A percentile compares a stretch with the other conserved stretches of the same genome.
These are phyloP conservation scores for Neodontobutis hainanensis DNA, from an alignment of 2,113 vertebrate genomes.

Conservation along the genomic window DNA sequence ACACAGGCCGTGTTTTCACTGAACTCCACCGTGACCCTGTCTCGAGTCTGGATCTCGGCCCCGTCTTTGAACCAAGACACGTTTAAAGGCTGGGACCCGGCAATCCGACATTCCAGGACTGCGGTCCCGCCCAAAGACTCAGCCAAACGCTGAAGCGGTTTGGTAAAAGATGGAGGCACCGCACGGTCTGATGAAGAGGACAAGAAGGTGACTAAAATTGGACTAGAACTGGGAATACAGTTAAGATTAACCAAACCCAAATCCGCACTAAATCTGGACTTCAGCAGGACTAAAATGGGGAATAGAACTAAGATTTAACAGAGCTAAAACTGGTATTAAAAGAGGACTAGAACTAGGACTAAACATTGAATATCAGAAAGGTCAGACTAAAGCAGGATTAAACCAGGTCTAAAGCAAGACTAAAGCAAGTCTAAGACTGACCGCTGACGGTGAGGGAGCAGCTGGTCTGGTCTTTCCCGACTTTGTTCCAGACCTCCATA, in stretches of 20 bases:
- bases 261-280: background rate
- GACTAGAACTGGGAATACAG: background rate
- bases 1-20: conserved; percentile 86
- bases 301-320: too few relatives aligned
- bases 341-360: background rate
- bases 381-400: background rate
- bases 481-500: conserved; percentile 92
- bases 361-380: too few relatives aligned
- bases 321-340: background rate
- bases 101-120: conserved; percentile 88
- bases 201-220: background rate
- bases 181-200: conserved; percentile 84
- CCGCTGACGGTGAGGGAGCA: conserved; percentile 90
- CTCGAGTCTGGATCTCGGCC: conserved; percentile 79
- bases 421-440: conserved; percentile 74
- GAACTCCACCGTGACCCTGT: conserved; percentile 83
- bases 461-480: conserved; percentile 87
- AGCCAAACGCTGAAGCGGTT: conserved; percentile 86
- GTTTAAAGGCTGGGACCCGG: conserved; percentile 91
- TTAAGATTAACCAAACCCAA: background rate
- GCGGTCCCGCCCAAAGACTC: conserved; percentile 76
- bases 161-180: conserved; percentile 91
- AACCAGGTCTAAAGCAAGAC: background rate
- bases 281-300: background rate
- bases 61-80: conserved; percentile 91